These are phyloP conservation scores for Taeniopygia guttata DNA, from an alignment of 2,797 vertebrate genomes.

Conservation along the genomic window DNA sequence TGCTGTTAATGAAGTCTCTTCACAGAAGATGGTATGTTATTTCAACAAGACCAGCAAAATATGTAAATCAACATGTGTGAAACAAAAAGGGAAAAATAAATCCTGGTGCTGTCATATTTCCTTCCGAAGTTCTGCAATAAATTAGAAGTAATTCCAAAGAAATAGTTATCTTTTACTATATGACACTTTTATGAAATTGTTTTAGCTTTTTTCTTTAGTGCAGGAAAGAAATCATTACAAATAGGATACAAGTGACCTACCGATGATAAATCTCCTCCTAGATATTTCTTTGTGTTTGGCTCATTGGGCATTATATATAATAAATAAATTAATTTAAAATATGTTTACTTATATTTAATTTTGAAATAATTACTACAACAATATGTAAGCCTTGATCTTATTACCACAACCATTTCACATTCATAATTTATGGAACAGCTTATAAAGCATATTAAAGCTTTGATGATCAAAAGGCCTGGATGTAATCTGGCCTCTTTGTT, in stretches of 20 bases:
- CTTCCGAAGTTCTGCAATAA: slow-evolving; percentile 4
- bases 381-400: slow-evolving; percentile 52
- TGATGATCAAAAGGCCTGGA: slow-evolving; percentile 50
- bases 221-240: slow-evolving; percentile 56
- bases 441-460: slow-evolving; percentile 52
- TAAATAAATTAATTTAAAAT: slow-evolving; percentile 60
- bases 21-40: neutral
- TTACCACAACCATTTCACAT: slow-evolving; percentile 52
- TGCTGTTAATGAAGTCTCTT: neutral
- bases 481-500: slow-evolving; percentile 46
- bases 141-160: neutral
- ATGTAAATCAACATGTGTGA: neutral
- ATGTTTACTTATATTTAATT: slow-evolving; percentile 63
- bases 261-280: slow-evolving; percentile 50
- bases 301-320: slow-evolving; percentile 42
- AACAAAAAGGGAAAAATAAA: neutral
- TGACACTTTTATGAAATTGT: slow-evolving; percentile 10
- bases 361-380: slow-evolving; percentile 62
- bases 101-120: neutral
- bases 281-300: slow-evolving; percentile 51
- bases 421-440: slow-evolving; percentile 65
- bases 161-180: slow-evolving; percentile 18
- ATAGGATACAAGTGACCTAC: slow-evolving; percentile 41
- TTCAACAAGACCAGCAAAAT: slow-evolving; percentile 1
- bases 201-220: slow-evolving; percentile 42